A percentile compares a stretch with the other conserved stretches of the same genome.
Conservation (phyloP, 2,113 vertebrate species). For the Trichechus manatus region DNA sequence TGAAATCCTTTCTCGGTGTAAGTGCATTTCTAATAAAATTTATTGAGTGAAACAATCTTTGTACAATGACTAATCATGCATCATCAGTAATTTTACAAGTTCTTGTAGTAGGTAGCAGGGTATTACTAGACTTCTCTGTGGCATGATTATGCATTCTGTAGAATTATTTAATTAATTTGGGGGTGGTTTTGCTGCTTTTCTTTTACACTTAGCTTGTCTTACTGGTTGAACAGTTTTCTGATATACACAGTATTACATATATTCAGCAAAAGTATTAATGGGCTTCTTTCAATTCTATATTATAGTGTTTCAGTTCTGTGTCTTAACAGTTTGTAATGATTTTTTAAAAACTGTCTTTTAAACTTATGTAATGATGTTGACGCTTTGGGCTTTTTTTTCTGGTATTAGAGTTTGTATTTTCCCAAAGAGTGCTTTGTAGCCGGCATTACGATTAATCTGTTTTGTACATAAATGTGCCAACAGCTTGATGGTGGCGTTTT, state of each 20-base stretch:
- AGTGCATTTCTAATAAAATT: slow-evolving; percentile 96
- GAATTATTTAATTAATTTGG: slow-evolving; percentile 93
- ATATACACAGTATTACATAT: slow-evolving; percentile 96
- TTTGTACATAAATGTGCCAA: slow-evolving; percentile 99
- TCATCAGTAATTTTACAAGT: slow-evolving; percentile 94
- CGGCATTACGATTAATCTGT: slow-evolving; percentile 97
- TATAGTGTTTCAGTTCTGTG: slow-evolving; percentile 97
- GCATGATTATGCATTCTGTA: slow-evolving; percentile 99
- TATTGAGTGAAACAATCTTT: slow-evolving; percentile 93
- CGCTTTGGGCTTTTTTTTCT: slow-evolving; percentile 92
- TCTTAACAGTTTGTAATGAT: slow-evolving; percentile 96
- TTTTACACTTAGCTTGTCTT: slow-evolving; percentile 92
- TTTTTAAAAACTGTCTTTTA: slow-evolving; percentile 94
- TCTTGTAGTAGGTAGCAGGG: slow-evolving; percentile 94
- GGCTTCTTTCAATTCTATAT: slow-evolving; percentile 94
- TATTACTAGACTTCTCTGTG: slow-evolving; percentile 97
- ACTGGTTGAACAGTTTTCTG: slow-evolving; percentile 92
- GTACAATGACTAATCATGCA: slow-evolving; percentile 95
- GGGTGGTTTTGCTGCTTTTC: slow-evolving; percentile 68
- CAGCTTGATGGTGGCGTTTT: slow-evolving; percentile 99
- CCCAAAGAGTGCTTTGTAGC: slow-evolving; percentile 98
- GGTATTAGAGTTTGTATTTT: slow-evolving; percentile 99
- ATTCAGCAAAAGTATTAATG: slow-evolving; percentile 93
- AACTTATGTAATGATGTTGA: slow-evolving; percentile 94
- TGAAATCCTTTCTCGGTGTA: slow-evolving; percentile 96